Evolutionary conservation across 2,888 invertebrate genomes (phyloP).

Genomic region (Drosophila hamatofila): DNA sequence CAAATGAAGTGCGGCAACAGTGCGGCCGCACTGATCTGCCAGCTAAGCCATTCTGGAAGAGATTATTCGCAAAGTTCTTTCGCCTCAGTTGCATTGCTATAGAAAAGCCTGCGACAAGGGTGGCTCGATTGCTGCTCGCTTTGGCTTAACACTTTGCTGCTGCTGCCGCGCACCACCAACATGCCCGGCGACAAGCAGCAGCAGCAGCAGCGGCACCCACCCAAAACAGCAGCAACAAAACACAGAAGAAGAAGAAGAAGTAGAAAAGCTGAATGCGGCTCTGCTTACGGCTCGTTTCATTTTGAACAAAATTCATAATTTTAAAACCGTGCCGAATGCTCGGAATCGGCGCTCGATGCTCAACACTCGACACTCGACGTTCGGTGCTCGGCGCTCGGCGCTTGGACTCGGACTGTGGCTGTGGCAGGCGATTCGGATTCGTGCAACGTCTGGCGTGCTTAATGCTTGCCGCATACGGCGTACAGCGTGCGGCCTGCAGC

Average conservation of each 20-base stretch:
- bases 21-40: constrained; percentile 29
- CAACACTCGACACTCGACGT: not conserved
- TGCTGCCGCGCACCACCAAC: constrained; percentile 17
- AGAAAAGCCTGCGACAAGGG: constrained; percentile 38
- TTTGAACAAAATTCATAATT: constrained; percentile 74
- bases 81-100: constrained; percentile 17
- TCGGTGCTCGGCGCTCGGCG: not conserved
- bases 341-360: constrained; percentile 18
- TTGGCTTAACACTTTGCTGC: constrained; percentile 45
- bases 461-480: constrained; percentile 38
- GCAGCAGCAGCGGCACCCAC: constrained; percentile 37
- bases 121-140: constrained; percentile 42
- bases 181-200: not conserved
- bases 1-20: constrained; percentile 2
- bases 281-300: constrained; percentile 66
- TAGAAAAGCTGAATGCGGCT: constrained; percentile 18
- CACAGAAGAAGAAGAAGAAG: not conserved
- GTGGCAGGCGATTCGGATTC: constrained; percentile 36
- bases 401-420: constrained; percentile 26
- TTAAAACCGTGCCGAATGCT: constrained; percentile 70
- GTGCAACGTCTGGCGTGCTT: constrained; percentile 34
- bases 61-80: constrained; percentile 22
- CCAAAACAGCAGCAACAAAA: constrained; percentile 12
- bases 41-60: constrained; percentile 30
- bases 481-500: constrained; percentile 29